A percentile compares a stretch with the other conserved stretches of the same genome.
phyloP scores from a whole-genome alignment of 2,888 invertebrate species.

The Penaeus monodon region DNA sequence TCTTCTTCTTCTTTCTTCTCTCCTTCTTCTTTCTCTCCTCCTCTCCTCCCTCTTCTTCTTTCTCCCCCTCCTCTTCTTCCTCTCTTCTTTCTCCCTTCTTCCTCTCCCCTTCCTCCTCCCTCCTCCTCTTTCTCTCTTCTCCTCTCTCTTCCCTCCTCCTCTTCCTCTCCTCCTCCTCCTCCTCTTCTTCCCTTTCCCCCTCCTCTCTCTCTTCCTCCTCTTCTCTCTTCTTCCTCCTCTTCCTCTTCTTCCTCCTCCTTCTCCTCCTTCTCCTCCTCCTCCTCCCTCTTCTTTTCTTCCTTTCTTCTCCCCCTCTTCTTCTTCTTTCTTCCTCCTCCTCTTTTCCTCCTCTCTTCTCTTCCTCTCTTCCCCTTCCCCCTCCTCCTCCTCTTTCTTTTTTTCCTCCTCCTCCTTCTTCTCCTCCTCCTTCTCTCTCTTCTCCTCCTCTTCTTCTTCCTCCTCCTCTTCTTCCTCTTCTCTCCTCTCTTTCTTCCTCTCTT shows the following conservation, averaged over 20 bases:
- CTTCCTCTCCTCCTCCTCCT: not conserved
- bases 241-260: rapidly evolving
- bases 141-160: not conserved
- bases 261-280: too few species aligned
- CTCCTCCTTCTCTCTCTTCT: not conserved
- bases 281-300: too few species aligned
- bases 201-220: not conserved
- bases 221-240: not conserved
- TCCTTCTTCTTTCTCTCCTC: not conserved
- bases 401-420: too few species aligned
- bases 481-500: not conserved
- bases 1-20: not conserved
- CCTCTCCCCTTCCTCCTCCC: not conserved
- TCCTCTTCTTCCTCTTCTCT: not conserved
- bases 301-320: too few species aligned
- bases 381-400: too few species aligned
- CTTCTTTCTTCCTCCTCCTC: too few species aligned
- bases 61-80: not conserved
- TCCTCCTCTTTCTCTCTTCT: not conserved
- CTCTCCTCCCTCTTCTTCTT: not conserved
- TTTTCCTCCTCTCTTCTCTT: too few species aligned
- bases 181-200: not conserved
- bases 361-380: rapidly evolving
- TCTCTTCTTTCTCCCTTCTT: too few species aligned
- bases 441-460: not conserved